Evolutionary conservation across 2,797 vertebrate species (phyloP).

Genomic region (Chelon auratus): DNA sequence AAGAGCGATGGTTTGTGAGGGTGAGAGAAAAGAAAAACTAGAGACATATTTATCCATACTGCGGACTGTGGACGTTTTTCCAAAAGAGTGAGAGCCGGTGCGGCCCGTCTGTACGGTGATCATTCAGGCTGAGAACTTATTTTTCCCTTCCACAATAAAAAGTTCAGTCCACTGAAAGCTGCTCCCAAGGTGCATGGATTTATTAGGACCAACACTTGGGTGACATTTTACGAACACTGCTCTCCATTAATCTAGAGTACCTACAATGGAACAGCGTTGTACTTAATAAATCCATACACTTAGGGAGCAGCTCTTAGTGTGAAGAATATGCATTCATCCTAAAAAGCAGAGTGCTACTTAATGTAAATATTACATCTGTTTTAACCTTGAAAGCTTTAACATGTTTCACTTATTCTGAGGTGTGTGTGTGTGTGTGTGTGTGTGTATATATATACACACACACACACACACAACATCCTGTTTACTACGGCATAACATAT

Average conservation of each 20-base stretch:
- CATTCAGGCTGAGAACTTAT: conserved; percentile 17
- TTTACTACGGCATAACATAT: conserved; percentile 15
- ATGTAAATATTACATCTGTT: conserved; percentile 47
- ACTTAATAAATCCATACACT: conserved; percentile 53
- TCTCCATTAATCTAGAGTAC: conserved; percentile 53
- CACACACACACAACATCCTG: not conserved
- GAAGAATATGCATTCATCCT: not conserved
- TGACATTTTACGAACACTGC: conserved; percentile 49
- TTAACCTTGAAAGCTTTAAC: conserved; percentile 33
- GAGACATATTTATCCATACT: conserved; percentile 18
- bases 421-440: no score
- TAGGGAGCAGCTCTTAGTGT: conserved; percentile 42
- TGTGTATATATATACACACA: no score
- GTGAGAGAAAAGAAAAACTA: conserved; percentile 1
- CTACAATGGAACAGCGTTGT: conserved; percentile 19
- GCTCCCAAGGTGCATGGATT: conserved; percentile 44
- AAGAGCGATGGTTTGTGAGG: not conserved
- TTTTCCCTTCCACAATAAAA: conserved; percentile 26
- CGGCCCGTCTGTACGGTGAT: not conserved
- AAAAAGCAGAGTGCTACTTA: conserved; percentile 37
- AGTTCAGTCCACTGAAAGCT: conserved; percentile 44
- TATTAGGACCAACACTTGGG: conserved; percentile 43
- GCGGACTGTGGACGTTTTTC: conserved; percentile 19
- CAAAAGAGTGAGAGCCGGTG: not conserved
- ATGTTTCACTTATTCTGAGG: not conserved